Evolutionary conservation across 2,797 vertebrate species (phyloP).

Genomic region (Bothrops alternatus): DNA sequence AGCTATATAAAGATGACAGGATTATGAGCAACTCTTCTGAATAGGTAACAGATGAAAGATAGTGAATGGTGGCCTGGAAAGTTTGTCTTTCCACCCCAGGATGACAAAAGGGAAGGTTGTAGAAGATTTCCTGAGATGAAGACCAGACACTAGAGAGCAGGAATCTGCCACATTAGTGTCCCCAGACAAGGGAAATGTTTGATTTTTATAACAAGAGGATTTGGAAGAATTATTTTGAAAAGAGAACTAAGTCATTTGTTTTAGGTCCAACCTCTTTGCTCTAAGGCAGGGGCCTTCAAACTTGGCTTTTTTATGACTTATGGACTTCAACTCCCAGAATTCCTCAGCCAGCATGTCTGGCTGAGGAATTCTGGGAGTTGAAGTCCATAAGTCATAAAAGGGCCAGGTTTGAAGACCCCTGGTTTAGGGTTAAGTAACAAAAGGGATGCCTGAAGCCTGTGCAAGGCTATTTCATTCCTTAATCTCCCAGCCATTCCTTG

Average conservation of each 20-base stretch:
- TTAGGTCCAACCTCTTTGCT: background rate
- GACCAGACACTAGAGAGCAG: background rate
- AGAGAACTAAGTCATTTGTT: background rate
- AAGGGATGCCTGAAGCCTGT: background rate
- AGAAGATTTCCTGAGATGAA: background rate
- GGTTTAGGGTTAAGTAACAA: background rate
- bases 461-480: background rate
- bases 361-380: too few relatives aligned
- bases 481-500: background rate
- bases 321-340: too few relatives aligned
- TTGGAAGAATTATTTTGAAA: background rate
- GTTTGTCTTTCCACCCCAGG: background rate
- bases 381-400: too few relatives aligned
- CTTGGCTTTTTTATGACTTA: too few relatives aligned
- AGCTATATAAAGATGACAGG: background rate
- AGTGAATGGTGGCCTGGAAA: background rate
- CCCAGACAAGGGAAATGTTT: background rate
- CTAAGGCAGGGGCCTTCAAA: too few relatives aligned
- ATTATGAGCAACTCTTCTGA: background rate
- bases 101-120: background rate
- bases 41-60: background rate
- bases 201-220: background rate
- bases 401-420: too few relatives aligned
- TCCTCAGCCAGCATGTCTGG: too few relatives aligned
- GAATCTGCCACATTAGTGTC: background rate